Evolutionary conservation across 2,888 invertebrate genomes (phyloP).

Genomic region (Choristoneura rosaceana): DNA sequence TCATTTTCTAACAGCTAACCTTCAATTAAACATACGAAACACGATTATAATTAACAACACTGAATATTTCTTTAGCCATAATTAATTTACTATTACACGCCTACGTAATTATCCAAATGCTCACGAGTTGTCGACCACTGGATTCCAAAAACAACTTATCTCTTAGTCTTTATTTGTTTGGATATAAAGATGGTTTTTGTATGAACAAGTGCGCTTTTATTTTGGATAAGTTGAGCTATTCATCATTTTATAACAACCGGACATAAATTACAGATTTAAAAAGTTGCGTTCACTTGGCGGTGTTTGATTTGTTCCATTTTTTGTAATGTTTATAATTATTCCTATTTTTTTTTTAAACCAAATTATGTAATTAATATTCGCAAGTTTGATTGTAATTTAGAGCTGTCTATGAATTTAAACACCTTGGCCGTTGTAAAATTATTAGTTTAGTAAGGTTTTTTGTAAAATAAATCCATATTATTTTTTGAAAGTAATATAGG

Average conservation of each 20-base stretch:
- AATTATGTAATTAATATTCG: too few species aligned
- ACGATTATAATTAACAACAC: constrained; percentile 60
- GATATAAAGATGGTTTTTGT: not conserved
- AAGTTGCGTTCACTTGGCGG: constrained; percentile 58
- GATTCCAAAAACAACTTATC: not conserved
- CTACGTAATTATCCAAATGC: constrained; percentile 46
- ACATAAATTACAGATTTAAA: constrained; percentile 69
- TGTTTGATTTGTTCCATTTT: constrained; percentile 12
- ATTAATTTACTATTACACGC: constrained; percentile 67
- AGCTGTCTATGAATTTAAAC: too few species aligned
- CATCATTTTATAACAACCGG: constrained; percentile 69
- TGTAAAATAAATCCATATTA: too few species aligned
- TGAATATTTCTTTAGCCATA: constrained; percentile 61
- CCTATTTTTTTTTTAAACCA: too few species aligned
- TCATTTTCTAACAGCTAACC: constrained; percentile 19
- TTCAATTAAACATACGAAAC: constrained; percentile 41
- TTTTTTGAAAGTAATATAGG: too few species aligned
- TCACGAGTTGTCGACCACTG: constrained; percentile 34
- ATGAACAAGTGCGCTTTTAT: constrained; percentile 6
- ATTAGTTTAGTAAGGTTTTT: too few species aligned
- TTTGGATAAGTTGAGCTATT: constrained; percentile 52
- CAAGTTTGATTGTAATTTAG: too few species aligned
- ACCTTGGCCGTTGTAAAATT: too few species aligned
- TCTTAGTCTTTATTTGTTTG: constrained; percentile 5
- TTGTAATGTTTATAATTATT: not conserved